Conservation (phyloP, 1,140 invertebrate species). For the Galendromus occidentalis region DNA sequence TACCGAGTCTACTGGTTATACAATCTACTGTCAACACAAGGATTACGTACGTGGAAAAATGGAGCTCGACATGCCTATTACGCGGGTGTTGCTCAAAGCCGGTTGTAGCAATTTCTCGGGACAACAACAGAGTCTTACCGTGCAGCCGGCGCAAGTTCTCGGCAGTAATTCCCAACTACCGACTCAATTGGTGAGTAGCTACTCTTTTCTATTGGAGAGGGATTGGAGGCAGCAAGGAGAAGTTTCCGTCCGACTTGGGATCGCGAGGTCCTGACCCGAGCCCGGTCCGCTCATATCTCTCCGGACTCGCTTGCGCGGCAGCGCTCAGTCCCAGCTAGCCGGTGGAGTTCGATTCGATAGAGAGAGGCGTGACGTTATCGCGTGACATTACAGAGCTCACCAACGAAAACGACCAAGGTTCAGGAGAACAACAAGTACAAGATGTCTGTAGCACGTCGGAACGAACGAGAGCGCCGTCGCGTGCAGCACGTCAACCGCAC, state of each 20-base stretch:
- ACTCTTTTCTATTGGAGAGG: too few species aligned
- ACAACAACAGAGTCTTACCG: background rate
- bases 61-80: constrained; percentile 10
- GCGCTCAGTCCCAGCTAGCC: too few species aligned
- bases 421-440: background rate
- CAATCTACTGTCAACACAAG: too few species aligned
- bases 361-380: too few species aligned
- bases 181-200: background rate
- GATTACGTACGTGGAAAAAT: background rate
- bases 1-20: background rate
- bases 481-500: constrained; percentile 55
- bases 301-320: too few species aligned
- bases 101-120: background rate
- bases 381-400: too few species aligned
- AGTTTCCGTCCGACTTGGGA: too few species aligned
- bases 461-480: constrained; percentile 73
- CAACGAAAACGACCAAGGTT: background rate
- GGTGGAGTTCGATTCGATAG: too few species aligned
- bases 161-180: background rate
- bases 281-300: too few species aligned
- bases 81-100: constrained; percentile 1
- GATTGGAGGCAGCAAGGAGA: too few species aligned
- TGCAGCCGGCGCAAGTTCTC: constrained; percentile 6
- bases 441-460: constrained; percentile 46
- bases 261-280: too few species aligned